A percentile compares a stretch with the other conserved stretches of the same genome.
Evolutionary conservation across 2,797 vertebrate genomes (phyloP).

Genomic region (Gymnocypris eckloni): DNA sequence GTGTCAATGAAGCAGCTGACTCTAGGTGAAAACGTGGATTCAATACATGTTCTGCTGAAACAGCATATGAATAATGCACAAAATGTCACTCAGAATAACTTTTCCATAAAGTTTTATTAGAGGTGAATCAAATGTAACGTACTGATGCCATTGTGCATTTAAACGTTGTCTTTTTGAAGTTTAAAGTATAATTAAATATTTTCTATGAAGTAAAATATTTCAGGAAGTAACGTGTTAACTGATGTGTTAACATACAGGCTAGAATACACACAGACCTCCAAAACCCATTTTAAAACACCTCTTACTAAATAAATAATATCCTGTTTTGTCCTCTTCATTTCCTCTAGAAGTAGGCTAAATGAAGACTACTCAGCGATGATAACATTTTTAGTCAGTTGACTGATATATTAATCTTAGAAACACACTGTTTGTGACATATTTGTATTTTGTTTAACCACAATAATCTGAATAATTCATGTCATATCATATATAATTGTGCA

Average conservation of each 20-base stretch:
- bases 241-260: not conserved
- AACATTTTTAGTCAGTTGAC: not conserved
- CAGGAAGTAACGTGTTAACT: not conserved
- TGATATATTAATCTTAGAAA: not conserved
- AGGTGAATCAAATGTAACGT: not conserved
- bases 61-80: not conserved
- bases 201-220: not conserved
- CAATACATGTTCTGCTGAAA: constrained; percentile 8
- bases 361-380: not conserved
- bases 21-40: not conserved
- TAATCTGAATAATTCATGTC: not conserved
- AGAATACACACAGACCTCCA: not conserved
- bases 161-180: not conserved
- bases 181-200: not conserved
- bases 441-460: not conserved
- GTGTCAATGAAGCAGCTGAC: not conserved
- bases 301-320: not conserved
- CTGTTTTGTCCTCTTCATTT: not conserved
- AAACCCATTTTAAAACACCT: not conserved
- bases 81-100: not conserved
- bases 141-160: not conserved
- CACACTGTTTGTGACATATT: not conserved
- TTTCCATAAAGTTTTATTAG: not conserved
- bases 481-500: not conserved
- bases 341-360: not conserved